Evolutionary conservation across 1,140 invertebrate genomes (phyloP).

Genomic region (Dysdera silvatica): DNA sequence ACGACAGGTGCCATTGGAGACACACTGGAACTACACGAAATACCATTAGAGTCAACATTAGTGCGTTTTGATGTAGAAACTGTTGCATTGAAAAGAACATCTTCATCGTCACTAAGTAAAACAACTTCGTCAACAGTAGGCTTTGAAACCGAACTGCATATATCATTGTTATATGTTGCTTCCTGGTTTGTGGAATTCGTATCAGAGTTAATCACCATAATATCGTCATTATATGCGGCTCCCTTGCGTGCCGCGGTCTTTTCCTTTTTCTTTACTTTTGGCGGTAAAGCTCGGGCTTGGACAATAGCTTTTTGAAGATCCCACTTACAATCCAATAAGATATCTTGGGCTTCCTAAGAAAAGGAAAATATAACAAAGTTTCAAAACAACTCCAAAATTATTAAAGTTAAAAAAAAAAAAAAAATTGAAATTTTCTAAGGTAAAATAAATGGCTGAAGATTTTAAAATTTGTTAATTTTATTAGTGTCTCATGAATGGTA

Average conservation of each 20-base stretch:
- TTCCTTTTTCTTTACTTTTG: not conserved
- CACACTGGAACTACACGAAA: no score
- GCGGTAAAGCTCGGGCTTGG: not conserved
- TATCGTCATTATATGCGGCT: not conserved
- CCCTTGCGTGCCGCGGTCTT: not conserved
- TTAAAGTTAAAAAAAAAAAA: not conserved
- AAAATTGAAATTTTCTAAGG: not conserved
- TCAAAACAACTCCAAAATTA: no score
- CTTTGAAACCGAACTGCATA: not conserved
- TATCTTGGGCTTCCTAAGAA: slow-evolving; percentile 28
- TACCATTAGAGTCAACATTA: no score
- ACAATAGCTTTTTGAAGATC: slow-evolving; percentile 7
- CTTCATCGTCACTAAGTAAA: slow-evolving; percentile 19
- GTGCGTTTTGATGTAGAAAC: not conserved
- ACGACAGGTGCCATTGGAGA: no score
- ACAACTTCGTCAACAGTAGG: slow-evolving; percentile 15
- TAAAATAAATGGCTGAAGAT: not conserved
- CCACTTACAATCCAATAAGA: slow-evolving; percentile 23
- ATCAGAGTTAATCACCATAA: not conserved
- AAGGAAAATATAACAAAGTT: no score
- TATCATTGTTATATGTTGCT: not conserved
- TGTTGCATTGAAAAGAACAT: not conserved
- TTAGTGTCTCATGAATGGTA: slow-evolving; percentile 3
- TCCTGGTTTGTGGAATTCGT: not conserved
- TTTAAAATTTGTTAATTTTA: slow-evolving; percentile 31